Evolutionary conservation across 1,140 invertebrate genomes (phyloP).

Genomic region (Drusus annulatus): DNA sequence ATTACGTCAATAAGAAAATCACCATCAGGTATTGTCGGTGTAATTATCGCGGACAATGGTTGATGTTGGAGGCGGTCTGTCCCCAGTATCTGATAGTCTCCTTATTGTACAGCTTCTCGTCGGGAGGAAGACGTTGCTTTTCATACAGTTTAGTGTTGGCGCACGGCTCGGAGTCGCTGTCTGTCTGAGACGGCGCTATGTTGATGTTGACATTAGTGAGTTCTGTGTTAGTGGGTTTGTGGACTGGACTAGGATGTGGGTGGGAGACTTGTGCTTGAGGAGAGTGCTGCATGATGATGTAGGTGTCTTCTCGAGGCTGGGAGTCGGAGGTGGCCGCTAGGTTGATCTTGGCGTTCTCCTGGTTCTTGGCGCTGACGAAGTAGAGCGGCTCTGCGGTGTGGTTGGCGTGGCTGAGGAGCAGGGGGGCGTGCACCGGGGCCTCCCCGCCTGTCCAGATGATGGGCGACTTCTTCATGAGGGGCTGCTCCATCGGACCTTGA

Average conservation of each 20-base stretch:
- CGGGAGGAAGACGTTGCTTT: slow-evolving; percentile 46
- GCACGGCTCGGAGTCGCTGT: neutral
- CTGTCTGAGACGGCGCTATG: neutral
- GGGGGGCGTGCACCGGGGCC: slow-evolving; percentile 18
- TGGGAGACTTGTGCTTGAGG: neutral
- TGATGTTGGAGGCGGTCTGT: slow-evolving; percentile 39
- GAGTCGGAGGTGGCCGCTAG: slow-evolving; percentile 7
- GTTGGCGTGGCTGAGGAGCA: slow-evolving; percentile 46
- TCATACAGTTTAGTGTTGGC: slow-evolving; percentile 48
- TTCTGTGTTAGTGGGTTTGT: slow-evolving; percentile 47
- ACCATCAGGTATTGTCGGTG: neutral
- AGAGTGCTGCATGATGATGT: slow-evolving; percentile 49
- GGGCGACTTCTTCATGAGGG: slow-evolving; percentile 54
- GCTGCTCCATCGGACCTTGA: slow-evolving; percentile 44
- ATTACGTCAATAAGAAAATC: neutral
- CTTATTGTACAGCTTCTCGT: slow-evolving; percentile 56
- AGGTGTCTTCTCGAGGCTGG: slow-evolving; percentile 40
- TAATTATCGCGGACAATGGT: slow-evolving; percentile 50
- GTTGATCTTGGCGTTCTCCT: slow-evolving; percentile 40
- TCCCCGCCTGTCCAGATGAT: neutral
- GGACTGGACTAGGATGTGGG: slow-evolving; percentile 46
- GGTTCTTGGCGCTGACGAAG: slow-evolving; percentile 37
- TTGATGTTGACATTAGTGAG: slow-evolving; percentile 47
- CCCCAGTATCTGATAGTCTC: slow-evolving; percentile 55
- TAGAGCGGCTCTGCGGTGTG: slow-evolving; percentile 26